Evolutionary conservation across 2,888 invertebrate species (phyloP).

Genomic region (Autographa gamma): DNA sequence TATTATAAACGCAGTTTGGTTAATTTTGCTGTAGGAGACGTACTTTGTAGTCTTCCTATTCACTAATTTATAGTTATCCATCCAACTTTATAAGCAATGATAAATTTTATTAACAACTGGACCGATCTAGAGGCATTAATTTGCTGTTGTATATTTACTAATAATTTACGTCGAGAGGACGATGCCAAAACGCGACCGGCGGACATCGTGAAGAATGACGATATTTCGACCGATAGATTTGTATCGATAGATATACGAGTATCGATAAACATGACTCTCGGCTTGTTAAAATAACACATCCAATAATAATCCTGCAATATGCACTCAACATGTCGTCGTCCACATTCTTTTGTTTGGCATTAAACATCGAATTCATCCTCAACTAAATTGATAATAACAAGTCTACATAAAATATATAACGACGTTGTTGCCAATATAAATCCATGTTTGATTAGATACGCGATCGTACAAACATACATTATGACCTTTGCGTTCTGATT

Average conservation of each 20-base stretch:
- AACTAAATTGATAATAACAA: slow-evolving; percentile 45
- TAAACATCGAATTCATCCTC: slow-evolving; percentile 29
- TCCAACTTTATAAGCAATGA: slow-evolving; percentile 50
- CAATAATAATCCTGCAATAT: slow-evolving; percentile 43
- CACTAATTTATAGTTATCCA: slow-evolving; percentile 52
- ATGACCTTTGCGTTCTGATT: slow-evolving; percentile 74
- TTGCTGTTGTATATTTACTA: slow-evolving; percentile 51
- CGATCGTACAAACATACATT: slow-evolving; percentile 61
- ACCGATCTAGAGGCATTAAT: slow-evolving; percentile 62
- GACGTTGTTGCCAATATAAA: slow-evolving; percentile 51
- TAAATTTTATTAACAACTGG: slow-evolving; percentile 63
- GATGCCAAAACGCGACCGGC: slow-evolving; percentile 65
- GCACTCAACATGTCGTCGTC: slow-evolving; percentile 39
- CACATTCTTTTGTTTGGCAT: slow-evolving; percentile 33
- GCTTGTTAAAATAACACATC: slow-evolving; percentile 52
- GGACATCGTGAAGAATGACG: slow-evolving; percentile 57
- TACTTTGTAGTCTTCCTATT: slow-evolving; percentile 16
- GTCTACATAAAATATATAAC: slow-evolving; percentile 42
- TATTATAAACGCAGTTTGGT: neutral
- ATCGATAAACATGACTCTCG: slow-evolving; percentile 45
- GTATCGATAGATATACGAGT: slow-evolving; percentile 56
- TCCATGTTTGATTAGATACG: slow-evolving; percentile 57
- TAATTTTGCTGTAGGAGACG: neutral
- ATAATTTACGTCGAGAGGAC: slow-evolving; percentile 61
- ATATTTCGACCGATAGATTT: slow-evolving; percentile 63